Evolutionary conservation across 2,113 vertebrate genomes (phyloP), one percentile per base, ranked within the genome.

Genomic region (Cyprinodon brontotheroides): DNA sequence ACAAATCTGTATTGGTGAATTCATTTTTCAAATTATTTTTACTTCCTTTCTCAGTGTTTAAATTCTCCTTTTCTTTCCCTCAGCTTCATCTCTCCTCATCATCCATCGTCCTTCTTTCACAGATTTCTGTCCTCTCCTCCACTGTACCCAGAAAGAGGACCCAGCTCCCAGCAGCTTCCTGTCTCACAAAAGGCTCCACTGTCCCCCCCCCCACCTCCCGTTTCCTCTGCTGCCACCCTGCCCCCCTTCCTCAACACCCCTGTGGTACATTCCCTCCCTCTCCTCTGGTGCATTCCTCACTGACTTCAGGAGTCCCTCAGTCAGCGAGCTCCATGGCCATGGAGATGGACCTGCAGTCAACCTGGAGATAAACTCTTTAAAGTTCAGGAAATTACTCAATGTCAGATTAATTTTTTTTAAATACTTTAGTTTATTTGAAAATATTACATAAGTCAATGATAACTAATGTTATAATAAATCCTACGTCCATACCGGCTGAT

Each of bases 231-330:
- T 74, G 81, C 88, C 91, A 74, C 92, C 90, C 91, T 83, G 81
- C 91, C 91, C 29, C 90, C 88, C 88, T 92, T 92, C 90, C 92
- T 91, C 92, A 91, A 92, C 93, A 93, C 92, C 86, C 89, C 88
- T 74, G 90, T 94, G 93, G 93, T 92, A 94, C 93, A 94, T 94
- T 93, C 92, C 91, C 92, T 87, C 89, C 78, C 85, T 86, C 87
- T 87, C 89, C 86, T 82, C 74, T 4, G 82, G 53, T 83, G 85
- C 88, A 91, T 92, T 91, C 91, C 92, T 87, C 3, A 12, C 77
- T 82, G 89, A 89, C 90, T 86, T 82, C 81, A 87, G 84, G 86
- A 78, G 87, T 85, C 76, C 45, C 82, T 85, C 82, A 82, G 86
- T 87, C 84, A 80, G 73, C 22, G 61, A 38, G 61, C 37, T 75